A percentile compares a stretch with the other conserved stretches of the same genome.
These are phyloP conservation scores for Trinectes maculatus DNA, from an alignment of 2,113 vertebrate genomes.

Conservation along the genomic window DNA sequence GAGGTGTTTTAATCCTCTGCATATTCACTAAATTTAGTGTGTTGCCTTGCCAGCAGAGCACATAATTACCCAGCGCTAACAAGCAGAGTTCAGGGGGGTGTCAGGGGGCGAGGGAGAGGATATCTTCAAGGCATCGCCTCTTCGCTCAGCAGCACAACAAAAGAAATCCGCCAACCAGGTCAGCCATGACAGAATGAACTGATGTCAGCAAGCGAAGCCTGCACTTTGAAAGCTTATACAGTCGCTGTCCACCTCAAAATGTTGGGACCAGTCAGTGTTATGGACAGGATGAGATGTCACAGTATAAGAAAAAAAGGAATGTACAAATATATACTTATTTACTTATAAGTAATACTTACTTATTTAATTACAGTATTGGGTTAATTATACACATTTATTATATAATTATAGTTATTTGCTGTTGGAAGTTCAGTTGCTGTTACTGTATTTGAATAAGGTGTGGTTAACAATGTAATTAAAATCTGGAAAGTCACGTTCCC, in stretches of 20 bases:
- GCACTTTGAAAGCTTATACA: not conserved
- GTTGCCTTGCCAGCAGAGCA: slow-evolving; percentile 13
- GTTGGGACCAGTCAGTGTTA: not conserved
- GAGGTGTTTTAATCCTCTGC: not conserved
- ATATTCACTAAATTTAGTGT: slow-evolving; percentile 24
- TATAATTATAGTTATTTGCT: too few species aligned
- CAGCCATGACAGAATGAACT: not conserved
- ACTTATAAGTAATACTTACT: too few species aligned
- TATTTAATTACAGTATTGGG: too few species aligned
- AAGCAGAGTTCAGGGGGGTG: slow-evolving; percentile 27
- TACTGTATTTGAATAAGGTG: too few species aligned
- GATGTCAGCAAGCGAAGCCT: slow-evolving; percentile 2
- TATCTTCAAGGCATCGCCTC: slow-evolving; percentile 3
- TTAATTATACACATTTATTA: too few species aligned
- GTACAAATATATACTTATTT: too few species aligned
- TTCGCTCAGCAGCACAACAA: not conserved
- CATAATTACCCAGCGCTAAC: slow-evolving; percentile 39
- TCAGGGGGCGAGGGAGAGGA: slow-evolving; percentile 4
- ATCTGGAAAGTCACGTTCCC: not conserved
- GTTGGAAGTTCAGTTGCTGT: too few species aligned
- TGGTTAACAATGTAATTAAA: not conserved
- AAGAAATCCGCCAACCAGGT: not conserved
- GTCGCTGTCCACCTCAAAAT: not conserved
- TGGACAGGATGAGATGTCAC: not conserved
- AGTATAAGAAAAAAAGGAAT: too few species aligned